phyloP scores from a whole-genome alignment of 2,888 invertebrate species.

The Furcula furcula region DNA sequence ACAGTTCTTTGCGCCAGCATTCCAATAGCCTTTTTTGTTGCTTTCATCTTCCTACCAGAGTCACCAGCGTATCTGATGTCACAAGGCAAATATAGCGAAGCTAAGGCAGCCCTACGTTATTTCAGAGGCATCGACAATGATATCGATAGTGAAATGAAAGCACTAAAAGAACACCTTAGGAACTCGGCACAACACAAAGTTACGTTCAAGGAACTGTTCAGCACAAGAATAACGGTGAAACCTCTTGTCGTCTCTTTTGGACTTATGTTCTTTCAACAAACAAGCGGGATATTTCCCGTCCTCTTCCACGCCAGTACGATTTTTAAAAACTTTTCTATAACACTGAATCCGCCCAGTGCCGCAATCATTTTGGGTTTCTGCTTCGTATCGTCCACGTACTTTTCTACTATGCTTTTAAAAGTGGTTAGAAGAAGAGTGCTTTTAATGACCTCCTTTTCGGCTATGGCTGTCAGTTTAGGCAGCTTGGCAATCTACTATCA shows the following conservation, averaged over 20 bases:
- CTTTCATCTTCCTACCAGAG: conserved; percentile 86
- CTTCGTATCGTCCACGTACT: conserved; percentile 79
- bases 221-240: conserved; percentile 63
- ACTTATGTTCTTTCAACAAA: conserved; percentile 85
- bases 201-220: conserved; percentile 68
- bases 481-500: conserved; percentile 75
- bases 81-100: conserved; percentile 79
- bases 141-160: conserved; percentile 77
- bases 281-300: conserved; percentile 83
- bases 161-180: conserved; percentile 68
- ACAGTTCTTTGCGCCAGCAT: conserved; percentile 65
- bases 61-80: conserved; percentile 84
- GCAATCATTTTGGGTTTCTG: conserved; percentile 84
- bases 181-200: conserved; percentile 67
- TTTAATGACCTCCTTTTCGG: conserved; percentile 81
- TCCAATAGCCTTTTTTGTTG: conserved; percentile 69
- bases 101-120: conserved; percentile 82
- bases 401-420: conserved; percentile 82
- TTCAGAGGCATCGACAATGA: conserved; percentile 83
- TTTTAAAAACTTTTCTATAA: conserved; percentile 71
- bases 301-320: conserved; percentile 82
- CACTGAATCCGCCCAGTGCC: conserved; percentile 58
- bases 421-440: conserved; percentile 83
- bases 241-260: conserved; percentile 77
- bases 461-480: conserved; percentile 80